Evolutionary conservation across 2,797 vertebrate genomes (phyloP).

Genomic region (Discoglossus pictus): DNA sequence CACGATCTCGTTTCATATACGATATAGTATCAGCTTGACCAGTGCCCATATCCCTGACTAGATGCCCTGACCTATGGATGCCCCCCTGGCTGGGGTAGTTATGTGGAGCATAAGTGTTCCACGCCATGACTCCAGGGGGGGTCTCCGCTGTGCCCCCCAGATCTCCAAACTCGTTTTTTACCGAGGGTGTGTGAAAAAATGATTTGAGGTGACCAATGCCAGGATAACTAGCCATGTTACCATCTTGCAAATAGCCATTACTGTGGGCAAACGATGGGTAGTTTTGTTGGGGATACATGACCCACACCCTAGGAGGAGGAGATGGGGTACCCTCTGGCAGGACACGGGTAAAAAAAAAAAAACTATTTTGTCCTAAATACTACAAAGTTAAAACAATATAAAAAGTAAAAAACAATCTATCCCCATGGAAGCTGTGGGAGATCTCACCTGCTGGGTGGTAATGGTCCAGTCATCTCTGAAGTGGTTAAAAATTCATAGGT

Average conservation of each 20-base stretch:
- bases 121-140: constrained; percentile 69
- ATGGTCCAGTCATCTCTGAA: too few species aligned
- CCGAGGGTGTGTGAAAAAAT: constrained; percentile 70
- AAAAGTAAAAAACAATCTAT: too few species aligned
- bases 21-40: too few species aligned
- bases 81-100: constrained; percentile 73
- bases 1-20: too few species aligned
- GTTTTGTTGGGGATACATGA: constrained; percentile 65
- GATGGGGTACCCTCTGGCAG: too few species aligned
- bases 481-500: too few species aligned
- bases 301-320: too few species aligned
- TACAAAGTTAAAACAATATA: too few species aligned
- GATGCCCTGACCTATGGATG: constrained; percentile 59
- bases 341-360: too few species aligned
- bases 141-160: constrained; percentile 65
- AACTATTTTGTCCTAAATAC: too few species aligned
- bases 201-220: constrained; percentile 68
- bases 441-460: too few species aligned
- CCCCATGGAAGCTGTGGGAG: too few species aligned
- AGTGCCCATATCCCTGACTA: constrained; percentile 67
- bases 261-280: constrained; percentile 64
- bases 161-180: constrained; percentile 68
- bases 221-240: constrained; percentile 68
- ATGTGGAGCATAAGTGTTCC: constrained; percentile 74
- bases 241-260: constrained; percentile 74